phyloP scores from a whole-genome alignment of 2,113 vertebrate species.

The Brienomyrus longianalis region DNA sequence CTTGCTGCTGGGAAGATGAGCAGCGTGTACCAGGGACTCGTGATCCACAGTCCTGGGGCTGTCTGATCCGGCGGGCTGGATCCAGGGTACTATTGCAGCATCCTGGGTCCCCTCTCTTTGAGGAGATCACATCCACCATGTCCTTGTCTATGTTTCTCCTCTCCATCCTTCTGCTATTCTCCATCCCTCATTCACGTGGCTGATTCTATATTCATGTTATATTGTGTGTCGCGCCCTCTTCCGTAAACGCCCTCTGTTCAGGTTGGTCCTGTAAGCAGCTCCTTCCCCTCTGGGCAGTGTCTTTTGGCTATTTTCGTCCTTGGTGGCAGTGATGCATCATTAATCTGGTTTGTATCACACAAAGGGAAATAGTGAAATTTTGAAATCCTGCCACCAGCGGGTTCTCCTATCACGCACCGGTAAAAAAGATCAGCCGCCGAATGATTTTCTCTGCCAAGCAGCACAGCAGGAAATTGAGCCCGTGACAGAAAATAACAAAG shows the following conservation, averaged over 20 bases:
- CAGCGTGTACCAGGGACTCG: no score
- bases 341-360: slow-evolving; percentile 55
- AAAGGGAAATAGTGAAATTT: slow-evolving; percentile 49
- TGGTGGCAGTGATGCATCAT: slow-evolving; percentile 40
- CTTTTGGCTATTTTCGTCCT: not conserved
- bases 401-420: not conserved
- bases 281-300: slow-evolving; percentile 32
- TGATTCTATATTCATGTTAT: not conserved
- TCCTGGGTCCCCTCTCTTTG: slow-evolving; percentile 6
- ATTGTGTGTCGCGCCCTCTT: not conserved
- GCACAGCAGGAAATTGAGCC: not conserved
- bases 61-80: slow-evolving; percentile 49
- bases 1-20: not conserved
- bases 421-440: not conserved
- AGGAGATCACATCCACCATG: slow-evolving; percentile 19
- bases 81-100: slow-evolving; percentile 26
- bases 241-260: not conserved
- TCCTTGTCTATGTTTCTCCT: slow-evolving; percentile 19
- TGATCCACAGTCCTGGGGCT: slow-evolving; percentile 31
- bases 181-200: not conserved
- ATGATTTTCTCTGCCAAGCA: not conserved
- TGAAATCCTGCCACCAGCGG: slow-evolving; percentile 34
- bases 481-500: not conserved
- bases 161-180: not conserved
- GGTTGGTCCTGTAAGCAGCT: slow-evolving; percentile 34